A percentile compares a stretch with the other conserved stretches of the same genome.
These are phyloP conservation scores for Chalcis sispes DNA, from an alignment of 2,888 invertebrate genomes.

Conservation along the genomic window DNA sequence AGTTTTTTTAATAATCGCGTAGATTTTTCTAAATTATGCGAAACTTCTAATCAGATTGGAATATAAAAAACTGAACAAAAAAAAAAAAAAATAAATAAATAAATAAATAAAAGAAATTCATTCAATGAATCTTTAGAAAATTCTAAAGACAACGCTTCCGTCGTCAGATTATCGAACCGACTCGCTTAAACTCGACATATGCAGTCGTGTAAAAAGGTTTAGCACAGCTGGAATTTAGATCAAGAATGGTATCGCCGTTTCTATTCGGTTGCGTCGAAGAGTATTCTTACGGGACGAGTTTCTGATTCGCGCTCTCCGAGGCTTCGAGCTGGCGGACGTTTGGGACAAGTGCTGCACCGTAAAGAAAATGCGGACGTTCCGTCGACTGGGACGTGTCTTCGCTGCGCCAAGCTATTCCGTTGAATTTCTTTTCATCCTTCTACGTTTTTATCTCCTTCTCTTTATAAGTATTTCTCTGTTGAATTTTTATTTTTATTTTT, in stretches of 20 bases:
- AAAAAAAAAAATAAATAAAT: no score
- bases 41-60: no score
- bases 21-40: no score
- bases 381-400: constrained; percentile 43
- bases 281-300: constrained; percentile 53
- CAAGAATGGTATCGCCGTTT: constrained; percentile 53
- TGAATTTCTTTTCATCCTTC: constrained; percentile 22
- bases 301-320: constrained; percentile 42
- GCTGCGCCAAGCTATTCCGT: constrained; percentile 31
- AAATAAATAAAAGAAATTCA: no score
- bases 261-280: constrained; percentile 41
- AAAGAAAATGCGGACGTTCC: constrained; percentile 44
- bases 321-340: constrained; percentile 8
- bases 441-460: no score
- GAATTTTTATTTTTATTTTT: background rate
- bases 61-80: no score
- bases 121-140: no score
- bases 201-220: constrained; percentile 48
- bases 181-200: constrained; percentile 40
- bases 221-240: constrained; percentile 56
- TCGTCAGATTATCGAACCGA: constrained; percentile 35
- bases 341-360: background rate
- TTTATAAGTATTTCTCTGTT: no score
- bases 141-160: no score
- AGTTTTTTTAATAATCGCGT: no score